phyloP scores from a whole-genome alignment of 2,797 vertebrate species.

The Neosilurus mollespiculum region DNA sequence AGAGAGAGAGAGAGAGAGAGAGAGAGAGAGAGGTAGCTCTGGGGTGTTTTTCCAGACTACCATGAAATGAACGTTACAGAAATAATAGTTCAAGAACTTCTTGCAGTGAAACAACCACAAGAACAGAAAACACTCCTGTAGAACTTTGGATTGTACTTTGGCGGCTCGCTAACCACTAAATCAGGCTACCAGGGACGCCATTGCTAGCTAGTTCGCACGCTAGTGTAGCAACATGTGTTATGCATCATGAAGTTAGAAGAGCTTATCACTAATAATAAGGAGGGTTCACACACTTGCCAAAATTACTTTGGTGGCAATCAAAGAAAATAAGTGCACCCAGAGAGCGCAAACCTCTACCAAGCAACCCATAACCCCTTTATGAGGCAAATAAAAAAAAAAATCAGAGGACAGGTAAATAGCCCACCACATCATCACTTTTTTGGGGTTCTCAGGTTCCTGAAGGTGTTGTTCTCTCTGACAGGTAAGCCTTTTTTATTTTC shows the following conservation, averaged over 20 bases:
- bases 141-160: background rate
- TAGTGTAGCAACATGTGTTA: background rate
- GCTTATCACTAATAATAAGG: background rate
- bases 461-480: background rate
- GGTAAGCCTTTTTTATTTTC: too few species aligned
- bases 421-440: too few species aligned
- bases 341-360: too few species aligned
- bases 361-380: too few species aligned
- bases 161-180: background rate
- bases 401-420: too few species aligned
- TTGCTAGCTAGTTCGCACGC: background rate
- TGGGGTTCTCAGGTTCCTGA: background rate
- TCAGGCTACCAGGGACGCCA: background rate
- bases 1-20: background rate
- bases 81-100: background rate
- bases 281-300: background rate
- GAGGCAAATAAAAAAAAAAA: background rate
- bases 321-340: background rate
- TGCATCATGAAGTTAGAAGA: background rate
- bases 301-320: background rate
- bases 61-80: background rate
- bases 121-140: background rate
- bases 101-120: background rate
- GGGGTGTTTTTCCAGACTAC: background rate
- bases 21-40: background rate